phyloP scores from a whole-genome alignment of 2,113 vertebrate genomes.

The Ochotona curzoniae region DNA sequence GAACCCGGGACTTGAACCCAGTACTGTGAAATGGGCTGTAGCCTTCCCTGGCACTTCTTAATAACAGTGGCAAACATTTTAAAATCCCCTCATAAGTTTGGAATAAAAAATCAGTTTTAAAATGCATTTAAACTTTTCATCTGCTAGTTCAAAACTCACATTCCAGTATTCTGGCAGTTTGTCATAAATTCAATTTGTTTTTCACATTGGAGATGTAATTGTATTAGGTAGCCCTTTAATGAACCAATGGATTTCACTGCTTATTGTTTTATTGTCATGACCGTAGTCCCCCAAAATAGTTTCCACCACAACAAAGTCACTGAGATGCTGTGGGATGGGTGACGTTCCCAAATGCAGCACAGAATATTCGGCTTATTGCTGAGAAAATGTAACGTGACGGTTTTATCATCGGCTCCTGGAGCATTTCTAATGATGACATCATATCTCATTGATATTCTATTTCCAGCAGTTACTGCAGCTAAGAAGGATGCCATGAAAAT shows the following conservation, averaged over 20 bases:
- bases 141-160: neutral
- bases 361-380: no score
- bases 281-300: no score
- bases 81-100: neutral
- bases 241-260: neutral
- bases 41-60: no score
- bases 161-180: neutral
- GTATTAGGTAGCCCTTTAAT: neutral
- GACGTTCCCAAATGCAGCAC: neutral
- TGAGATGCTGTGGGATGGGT: neutral
- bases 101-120: neutral
- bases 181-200: neutral
- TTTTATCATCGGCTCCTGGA: neutral
- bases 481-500: neutral
- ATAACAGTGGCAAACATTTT: no score
- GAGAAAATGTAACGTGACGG: neutral
- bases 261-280: constrained; percentile 1
- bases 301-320: neutral
- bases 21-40: no score
- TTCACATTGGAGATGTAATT: neutral
- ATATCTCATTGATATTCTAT: neutral
- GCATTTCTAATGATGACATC: neutral
- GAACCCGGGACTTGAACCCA: no score
- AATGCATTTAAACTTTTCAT: neutral
- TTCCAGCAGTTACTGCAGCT: neutral